phyloP scores from a whole-genome alignment of 2,888 invertebrate species.

The Scrobipalpa atriplicella region DNA sequence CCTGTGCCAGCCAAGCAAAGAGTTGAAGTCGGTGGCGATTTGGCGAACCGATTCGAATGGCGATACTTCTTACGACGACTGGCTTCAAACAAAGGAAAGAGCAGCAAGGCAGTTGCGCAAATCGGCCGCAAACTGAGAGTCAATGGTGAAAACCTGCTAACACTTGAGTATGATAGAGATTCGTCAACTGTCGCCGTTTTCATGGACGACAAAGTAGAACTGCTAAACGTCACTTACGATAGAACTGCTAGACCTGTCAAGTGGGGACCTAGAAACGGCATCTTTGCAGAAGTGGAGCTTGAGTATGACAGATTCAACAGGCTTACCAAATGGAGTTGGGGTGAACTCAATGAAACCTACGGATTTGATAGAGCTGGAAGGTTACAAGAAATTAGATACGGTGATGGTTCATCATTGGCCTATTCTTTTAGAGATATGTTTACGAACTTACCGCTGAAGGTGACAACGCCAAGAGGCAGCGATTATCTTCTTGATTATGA shows the following conservation, averaged over 20 bases:
- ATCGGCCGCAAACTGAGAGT: slow-evolving; percentile 93
- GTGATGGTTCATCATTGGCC: slow-evolving; percentile 94
- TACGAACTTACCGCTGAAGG: slow-evolving; percentile 94
- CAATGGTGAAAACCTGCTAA: slow-evolving; percentile 95
- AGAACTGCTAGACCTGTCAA: slow-evolving; percentile 92
- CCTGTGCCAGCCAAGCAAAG: slow-evolving; percentile 95
- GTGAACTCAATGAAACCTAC: slow-evolving; percentile 94
- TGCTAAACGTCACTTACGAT: slow-evolving; percentile 94
- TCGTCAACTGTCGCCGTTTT: slow-evolving; percentile 93
- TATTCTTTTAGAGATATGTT: slow-evolving; percentile 97
- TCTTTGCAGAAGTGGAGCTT: slow-evolving; percentile 94
- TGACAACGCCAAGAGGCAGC: slow-evolving; percentile 95
- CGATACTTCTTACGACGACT: slow-evolving; percentile 93
- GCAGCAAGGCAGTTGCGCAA: slow-evolving; percentile 88
- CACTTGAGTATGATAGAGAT: slow-evolving; percentile 95
- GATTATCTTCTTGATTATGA: slow-evolving; percentile 97
- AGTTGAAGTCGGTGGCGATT: slow-evolving; percentile 94
- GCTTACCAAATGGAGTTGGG: slow-evolving; percentile 96
- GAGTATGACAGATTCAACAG: slow-evolving; percentile 96
- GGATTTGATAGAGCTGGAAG: slow-evolving; percentile 95
- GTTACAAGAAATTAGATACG: slow-evolving; percentile 94
- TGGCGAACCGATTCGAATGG: slow-evolving; percentile 98
- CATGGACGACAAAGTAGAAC: slow-evolving; percentile 93
- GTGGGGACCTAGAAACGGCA: slow-evolving; percentile 93
- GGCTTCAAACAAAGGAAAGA: slow-evolving; percentile 84